Evolutionary conservation across 2,797 vertebrate species (phyloP).

Genomic region (Peromyscus melanophrys): DNA sequence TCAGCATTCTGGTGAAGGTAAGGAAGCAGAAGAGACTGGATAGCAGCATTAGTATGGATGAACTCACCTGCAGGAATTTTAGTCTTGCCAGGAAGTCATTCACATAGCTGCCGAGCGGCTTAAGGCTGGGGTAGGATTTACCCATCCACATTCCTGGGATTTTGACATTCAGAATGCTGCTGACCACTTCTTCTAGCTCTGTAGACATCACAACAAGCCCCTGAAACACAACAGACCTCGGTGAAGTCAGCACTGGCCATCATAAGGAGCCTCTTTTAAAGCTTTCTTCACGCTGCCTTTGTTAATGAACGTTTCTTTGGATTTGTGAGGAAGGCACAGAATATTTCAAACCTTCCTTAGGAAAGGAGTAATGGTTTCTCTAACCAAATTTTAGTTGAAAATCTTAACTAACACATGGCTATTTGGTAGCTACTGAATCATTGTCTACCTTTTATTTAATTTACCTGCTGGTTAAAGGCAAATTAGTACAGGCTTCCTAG

Average conservation of each 20-base stretch:
- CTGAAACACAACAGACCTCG: conserved; percentile 81
- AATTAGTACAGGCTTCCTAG: neutral
- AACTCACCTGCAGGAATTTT: conserved; percentile 93
- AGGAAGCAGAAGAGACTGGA: neutral
- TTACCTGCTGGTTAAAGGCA: neutral
- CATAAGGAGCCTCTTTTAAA: neutral
- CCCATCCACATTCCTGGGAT: conserved; percentile 95
- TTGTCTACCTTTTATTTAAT: conserved; percentile 15
- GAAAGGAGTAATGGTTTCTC: conserved; percentile 23
- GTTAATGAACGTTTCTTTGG: neutral
- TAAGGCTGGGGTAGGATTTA: conserved; percentile 95
- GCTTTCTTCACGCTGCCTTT: neutral
- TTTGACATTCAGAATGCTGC: conserved; percentile 93
- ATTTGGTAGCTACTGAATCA: conserved; percentile 5
- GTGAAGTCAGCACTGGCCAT: neutral
- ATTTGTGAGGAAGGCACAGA: neutral
- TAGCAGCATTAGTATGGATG: neutral
- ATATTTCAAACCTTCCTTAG: conserved; percentile 7
- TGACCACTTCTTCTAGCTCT: conserved; percentile 94
- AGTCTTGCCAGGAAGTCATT: conserved; percentile 94
- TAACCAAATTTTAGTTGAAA: neutral
- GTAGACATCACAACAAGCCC: conserved; percentile 94
- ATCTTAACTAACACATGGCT: neutral
- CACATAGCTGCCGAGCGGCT: conserved; percentile 94
- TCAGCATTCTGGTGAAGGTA: neutral